Evolutionary conservation across 2,888 invertebrate genomes (phyloP), one percentile per base, ranked within the genome.

Genomic region (Aporophyla nigra): DNA sequence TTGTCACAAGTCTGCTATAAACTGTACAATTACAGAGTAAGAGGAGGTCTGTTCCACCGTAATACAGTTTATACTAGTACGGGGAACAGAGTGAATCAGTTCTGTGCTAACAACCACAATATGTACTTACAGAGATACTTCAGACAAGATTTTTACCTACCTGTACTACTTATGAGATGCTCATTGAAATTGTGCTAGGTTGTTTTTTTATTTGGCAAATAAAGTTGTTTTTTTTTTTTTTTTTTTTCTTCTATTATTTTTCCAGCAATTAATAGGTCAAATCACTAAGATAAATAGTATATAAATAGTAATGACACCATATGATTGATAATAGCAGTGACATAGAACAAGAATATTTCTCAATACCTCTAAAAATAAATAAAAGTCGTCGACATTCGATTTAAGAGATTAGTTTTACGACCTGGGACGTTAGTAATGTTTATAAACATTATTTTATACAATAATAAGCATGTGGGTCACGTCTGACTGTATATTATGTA

Each of bases 381-480:
- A 59, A 67, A 76, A 74, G 27, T 69, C 49, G 59, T 24, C 54
- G 63, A 43, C 70, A 71, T 75, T 62, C 49, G 46, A 71, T 74
- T 62, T 40, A 51, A 72, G 56, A 78, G 54, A 78, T 84, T 78
- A 70, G 53, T 73, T 76, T 81, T 74, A 74, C 54, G 67, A 80
- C 21, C 61, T 70, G 43, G 16, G 49, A 43, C 83, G 66, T 67
- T 56, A 24, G 61, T 53, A 56, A 72, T 82, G 59, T 69, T 77
- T 71, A 74, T 65, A 63, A 61, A 73, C 58, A 66, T 71, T 56
- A 65, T 58, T 66, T 54, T 62, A 78, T 74, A 76, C 33, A 74
- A 78, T 69, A 81, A 84, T 82, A 76, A 70, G 10, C 54, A 84
- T 84, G 63, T 74, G 5, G 67, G 63, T 77, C 84, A 82, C 74